Base-by-base conservation (phyloP, 2,888 invertebrate genomes). In the Pollenia angustigena region DNA sequence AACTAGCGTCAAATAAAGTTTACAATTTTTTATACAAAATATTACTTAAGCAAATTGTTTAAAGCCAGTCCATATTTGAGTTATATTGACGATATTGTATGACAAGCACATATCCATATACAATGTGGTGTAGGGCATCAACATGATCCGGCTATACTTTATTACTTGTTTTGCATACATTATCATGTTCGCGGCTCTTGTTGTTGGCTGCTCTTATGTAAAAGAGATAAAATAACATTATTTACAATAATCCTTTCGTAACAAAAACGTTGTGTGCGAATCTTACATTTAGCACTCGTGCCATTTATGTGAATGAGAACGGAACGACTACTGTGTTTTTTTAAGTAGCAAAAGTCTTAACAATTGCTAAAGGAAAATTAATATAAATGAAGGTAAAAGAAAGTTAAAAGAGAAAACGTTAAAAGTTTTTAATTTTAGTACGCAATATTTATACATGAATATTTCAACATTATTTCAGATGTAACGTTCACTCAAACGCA, bases 141-240 rank as follows among this genome's bases (percentile, higher is more conserved):
- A 32, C 32, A 32, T 32, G 32, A 6, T 6, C 32, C 32, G 32
- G 32, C 32, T 6, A 32, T 32, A 32, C 32, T 32, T 32, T 32
- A 32, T 32, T 18, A 18, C 23, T 23, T 23, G 2, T 23, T 69
- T 48, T 18, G 32, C 18, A 50, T 16, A 52, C 32, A 11, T n/a
- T 62, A 18, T 18, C 44, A 68, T 9, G n/a, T 16, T 54, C 54
- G 12, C 11, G 14, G 18, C 3, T 54, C 2, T 54, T 71, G 42
- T 42, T 71, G 40, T 72, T 75, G 50, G 40, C 46, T 74, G 48
- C 32, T 46, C 42, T 58, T 58, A 58, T 48, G 40, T 11, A 62
- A 75, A 62, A 16, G 9, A 64, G 64, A 76, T 64, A 52, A 75
- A 75, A 64, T 54, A 76, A 64, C 74, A 60, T 74, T 60, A 74